These are phyloP conservation scores for Coregonus ussuriensis DNA, from an alignment of 2,797 vertebrate species.

Conservation along the genomic window DNA sequence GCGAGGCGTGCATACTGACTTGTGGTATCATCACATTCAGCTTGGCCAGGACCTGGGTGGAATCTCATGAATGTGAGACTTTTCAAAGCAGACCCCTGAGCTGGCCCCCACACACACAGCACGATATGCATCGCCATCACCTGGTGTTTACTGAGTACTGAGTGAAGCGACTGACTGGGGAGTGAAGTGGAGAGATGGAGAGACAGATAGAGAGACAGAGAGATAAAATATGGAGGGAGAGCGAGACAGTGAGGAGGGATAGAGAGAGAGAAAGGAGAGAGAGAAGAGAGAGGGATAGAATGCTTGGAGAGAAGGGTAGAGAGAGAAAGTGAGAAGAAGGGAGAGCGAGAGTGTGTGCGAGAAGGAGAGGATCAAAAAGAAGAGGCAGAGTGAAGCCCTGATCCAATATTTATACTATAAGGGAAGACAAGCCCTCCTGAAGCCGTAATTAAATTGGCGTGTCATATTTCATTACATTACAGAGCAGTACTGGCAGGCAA, in stretches of 20 bases:
- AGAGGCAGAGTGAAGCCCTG: conserved; percentile 37
- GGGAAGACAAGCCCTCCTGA: conserved; percentile 69
- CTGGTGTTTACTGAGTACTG: conserved; percentile 52
- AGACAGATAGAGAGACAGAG: conserved; percentile 9
- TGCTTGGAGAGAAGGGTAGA: neutral
- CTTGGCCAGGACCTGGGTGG: conserved; percentile 46
- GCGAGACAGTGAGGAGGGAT: conserved; percentile 30
- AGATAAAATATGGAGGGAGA: conserved; percentile 21
- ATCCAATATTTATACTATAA: conserved; percentile 77
- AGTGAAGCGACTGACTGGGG: conserved; percentile 29
- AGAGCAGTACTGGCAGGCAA: conserved; percentile 62
- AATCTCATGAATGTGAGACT: conserved; percentile 49
- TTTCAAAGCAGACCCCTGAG: conserved; percentile 20
- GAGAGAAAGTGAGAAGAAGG: neutral
- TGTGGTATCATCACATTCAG: conserved; percentile 49
- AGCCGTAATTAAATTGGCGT: conserved; percentile 76
- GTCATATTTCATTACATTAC: conserved; percentile 78
- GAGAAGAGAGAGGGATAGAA: conserved; percentile 21
- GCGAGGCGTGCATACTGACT: conserved; percentile 54
- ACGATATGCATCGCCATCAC: conserved; percentile 45
- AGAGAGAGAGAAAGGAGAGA: conserved; percentile 33
- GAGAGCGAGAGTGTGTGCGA: neutral
- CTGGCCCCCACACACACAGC: conserved; percentile 20
- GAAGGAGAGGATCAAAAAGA: conserved; percentile 9
- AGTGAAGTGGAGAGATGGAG: conserved; percentile 22